A percentile compares a stretch with the other conserved stretches of the same genome.
Evolutionary conservation across 35 echinoderm and acorn worm genomes (phyloP).

Genomic region (Eucidaris tribuloides): DNA sequence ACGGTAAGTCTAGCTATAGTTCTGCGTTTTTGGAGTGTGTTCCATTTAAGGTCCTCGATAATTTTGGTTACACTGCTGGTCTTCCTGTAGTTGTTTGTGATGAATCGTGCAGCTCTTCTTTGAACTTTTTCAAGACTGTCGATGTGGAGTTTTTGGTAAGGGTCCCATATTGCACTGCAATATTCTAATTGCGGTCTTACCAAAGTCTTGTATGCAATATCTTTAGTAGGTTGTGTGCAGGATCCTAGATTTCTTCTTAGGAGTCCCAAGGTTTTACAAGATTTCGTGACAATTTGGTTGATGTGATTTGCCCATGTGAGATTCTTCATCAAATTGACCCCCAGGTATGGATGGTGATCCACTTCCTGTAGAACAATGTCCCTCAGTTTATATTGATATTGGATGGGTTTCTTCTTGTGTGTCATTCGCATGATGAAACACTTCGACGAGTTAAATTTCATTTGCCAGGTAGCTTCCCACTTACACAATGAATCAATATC

Average conservation of each 20-base stretch:
- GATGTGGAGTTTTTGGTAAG: not conserved
- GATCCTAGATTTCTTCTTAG: not conserved
- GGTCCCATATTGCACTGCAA: not conserved
- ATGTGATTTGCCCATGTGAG: not conserved
- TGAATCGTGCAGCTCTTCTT: not conserved
- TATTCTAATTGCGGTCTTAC: not conserved
- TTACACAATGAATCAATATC: constrained; percentile 7
- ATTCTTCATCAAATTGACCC: not conserved
- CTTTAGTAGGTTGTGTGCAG: not conserved
- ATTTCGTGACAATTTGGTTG: not conserved
- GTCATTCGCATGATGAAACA: not conserved
- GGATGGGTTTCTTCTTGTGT: not conserved
- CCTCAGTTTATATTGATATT: not conserved
- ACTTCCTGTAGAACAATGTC: not conserved
- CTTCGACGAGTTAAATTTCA: not conserved
- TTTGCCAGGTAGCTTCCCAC: not conserved
- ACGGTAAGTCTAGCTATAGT: no score
- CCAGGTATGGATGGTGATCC: not conserved
- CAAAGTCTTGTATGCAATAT: not conserved
- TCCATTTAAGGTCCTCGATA: no score
- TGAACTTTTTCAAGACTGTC: not conserved
- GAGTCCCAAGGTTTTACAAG: not conserved
- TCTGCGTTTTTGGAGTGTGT: no score
- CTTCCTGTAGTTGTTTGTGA: no score
- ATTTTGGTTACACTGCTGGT: no score